Conservation (phyloP, 2,797 vertebrate species). For the Pangasius macronema region DNA sequence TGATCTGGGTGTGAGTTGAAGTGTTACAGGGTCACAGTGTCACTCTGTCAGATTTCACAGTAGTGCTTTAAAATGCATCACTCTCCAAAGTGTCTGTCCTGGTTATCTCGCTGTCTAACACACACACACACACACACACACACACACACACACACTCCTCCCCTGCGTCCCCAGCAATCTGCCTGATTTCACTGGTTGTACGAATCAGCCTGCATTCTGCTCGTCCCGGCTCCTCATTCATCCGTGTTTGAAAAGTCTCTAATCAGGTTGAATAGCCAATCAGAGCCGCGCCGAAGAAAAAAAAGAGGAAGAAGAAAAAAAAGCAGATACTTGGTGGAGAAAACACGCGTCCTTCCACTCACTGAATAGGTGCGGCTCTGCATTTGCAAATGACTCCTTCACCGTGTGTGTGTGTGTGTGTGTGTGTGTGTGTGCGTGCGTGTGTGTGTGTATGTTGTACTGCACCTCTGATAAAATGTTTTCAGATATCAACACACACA, state of each 20-base stretch:
- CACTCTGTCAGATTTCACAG: conserved; percentile 12
- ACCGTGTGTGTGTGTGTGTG: conserved; percentile 21
- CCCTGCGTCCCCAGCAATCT: conserved; percentile 42
- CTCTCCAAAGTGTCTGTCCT: neutral
- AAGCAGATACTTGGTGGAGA: conserved; percentile 23
- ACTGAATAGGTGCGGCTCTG: conserved; percentile 23
- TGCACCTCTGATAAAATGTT: neutral
- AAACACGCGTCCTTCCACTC: conserved; percentile 32
- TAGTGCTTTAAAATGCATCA: neutral
- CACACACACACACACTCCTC: conserved; percentile 9
- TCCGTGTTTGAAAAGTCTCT: conserved; percentile 53
- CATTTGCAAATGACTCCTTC: conserved; percentile 25
- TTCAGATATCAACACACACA: conserved; percentile 18
- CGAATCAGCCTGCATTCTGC: conserved; percentile 58
- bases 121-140: conserved; percentile 7
- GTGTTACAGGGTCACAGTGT: neutral
- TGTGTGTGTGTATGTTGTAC: neutral
- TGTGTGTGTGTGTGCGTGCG: conserved; percentile 1
- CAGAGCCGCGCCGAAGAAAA: conserved; percentile 25
- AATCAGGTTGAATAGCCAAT: conserved; percentile 60
- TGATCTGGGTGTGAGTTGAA: neutral
- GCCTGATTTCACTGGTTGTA: conserved; percentile 54
- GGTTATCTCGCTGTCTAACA: conserved; percentile 17
- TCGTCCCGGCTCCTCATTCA: conserved; percentile 48
- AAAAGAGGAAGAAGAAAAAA: neutral